Conservation (phyloP, 2,888 invertebrate genomes). For the Eristalis intricaria region DNA sequence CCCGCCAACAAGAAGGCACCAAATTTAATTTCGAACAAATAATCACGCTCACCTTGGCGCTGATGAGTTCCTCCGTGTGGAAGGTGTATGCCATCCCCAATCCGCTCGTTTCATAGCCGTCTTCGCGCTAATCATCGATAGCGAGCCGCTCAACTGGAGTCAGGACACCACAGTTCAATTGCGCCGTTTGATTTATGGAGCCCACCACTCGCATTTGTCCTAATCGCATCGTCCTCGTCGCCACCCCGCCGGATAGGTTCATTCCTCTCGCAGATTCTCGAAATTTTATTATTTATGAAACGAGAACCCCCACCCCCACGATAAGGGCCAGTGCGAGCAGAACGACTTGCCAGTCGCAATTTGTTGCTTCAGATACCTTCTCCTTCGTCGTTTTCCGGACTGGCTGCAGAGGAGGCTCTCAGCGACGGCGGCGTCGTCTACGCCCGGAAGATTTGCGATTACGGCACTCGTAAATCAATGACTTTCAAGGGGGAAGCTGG, state of each 20-base stretch:
- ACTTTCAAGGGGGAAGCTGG: slow-evolving; percentile 38
- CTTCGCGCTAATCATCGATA: not conserved
- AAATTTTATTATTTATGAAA: slow-evolving; percentile 52
- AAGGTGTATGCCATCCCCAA: not conserved
- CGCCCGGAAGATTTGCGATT: slow-evolving; percentile 54
- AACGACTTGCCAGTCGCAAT: slow-evolving; percentile 26
- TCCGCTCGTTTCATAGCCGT: not conserved
- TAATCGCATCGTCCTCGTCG: slow-evolving; percentile 18
- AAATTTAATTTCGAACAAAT: slow-evolving; percentile 45
- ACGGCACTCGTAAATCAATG: slow-evolving; percentile 65
- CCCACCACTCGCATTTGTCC: slow-evolving; percentile 29
- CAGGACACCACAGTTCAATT: slow-evolving; percentile 30
- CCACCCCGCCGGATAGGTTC: not conserved
- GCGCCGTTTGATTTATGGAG: slow-evolving; percentile 46
- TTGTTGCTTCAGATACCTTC: slow-evolving; percentile 32
- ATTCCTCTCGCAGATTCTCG: slow-evolving; percentile 17
- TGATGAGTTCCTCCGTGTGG: slow-evolving; percentile 16
- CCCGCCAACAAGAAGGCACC: slow-evolving; percentile 24
- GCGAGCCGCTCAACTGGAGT: not conserved
- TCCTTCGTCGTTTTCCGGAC: not conserved
- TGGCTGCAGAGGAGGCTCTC: not conserved
- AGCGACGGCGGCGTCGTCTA: slow-evolving; percentile 3
- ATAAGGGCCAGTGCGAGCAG: slow-evolving; percentile 39
- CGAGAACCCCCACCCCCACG: not conserved
- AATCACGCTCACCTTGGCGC: slow-evolving; percentile 33